phyloP scores from a whole-genome alignment of 2,797 vertebrate genomes.

The Tapirus indicus region DNA sequence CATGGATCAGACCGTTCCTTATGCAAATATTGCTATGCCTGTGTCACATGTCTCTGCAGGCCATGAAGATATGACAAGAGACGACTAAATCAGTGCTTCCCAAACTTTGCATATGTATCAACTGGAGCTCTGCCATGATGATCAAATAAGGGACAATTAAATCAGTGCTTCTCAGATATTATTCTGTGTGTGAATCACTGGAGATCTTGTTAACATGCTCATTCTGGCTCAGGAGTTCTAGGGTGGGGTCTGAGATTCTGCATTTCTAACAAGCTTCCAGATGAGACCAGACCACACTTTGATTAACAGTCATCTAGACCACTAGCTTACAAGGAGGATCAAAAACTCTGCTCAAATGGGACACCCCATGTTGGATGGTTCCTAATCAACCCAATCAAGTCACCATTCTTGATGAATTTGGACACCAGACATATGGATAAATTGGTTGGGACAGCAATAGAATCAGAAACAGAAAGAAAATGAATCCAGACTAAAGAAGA shows the following conservation, averaged over 20 bases:
- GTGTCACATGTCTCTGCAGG: not conserved
- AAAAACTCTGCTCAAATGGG: not conserved
- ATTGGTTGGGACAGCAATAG: not conserved
- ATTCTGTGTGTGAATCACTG: not conserved
- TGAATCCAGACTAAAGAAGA: slow-evolving; percentile 12
- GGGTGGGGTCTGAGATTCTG: not conserved
- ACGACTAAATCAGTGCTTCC: not conserved
- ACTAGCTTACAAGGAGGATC: not conserved
- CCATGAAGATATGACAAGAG: not conserved
- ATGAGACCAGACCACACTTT: not conserved
- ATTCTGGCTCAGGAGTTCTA: not conserved
- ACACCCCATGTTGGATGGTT: not conserved
- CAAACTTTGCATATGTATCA: not conserved
- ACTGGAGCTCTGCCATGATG: not conserved
- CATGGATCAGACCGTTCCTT: not conserved
- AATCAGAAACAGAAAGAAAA: slow-evolving; percentile 35
- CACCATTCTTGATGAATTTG: not conserved
- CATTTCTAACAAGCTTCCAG: slow-evolving; percentile 20
- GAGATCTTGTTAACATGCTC: not conserved
- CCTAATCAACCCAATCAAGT: not conserved
- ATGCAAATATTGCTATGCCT: not conserved
- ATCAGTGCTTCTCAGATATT: not conserved
- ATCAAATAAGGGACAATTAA: not conserved
- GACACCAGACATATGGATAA: not conserved
- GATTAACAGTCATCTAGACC: not conserved